Base-by-base conservation (phyloP, 2,888 invertebrate species). In the Arctia plantaginis region DNA sequence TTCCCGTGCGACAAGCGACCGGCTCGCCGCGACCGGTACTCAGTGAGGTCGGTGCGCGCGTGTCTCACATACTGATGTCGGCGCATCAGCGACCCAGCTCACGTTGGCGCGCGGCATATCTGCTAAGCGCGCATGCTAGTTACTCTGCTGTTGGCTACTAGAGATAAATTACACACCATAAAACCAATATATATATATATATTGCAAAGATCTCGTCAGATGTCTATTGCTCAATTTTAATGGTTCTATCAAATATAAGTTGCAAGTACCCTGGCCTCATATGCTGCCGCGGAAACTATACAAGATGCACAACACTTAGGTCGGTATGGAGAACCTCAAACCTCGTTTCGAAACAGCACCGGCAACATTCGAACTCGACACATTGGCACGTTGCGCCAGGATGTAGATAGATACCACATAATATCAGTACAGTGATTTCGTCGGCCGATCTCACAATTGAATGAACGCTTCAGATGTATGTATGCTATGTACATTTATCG, bases 41-140 rank as follows among this genome's bases (percentile, higher is more conserved):
- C 59, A 66, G 74, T 41, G 72, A 66, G 75, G 64, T n/a, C 67
- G 73, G 75, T 59, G 75, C 72, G 76, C 71, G 76, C 84, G 84
- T 84, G 86, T 68, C 69, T n/a, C 70, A 73, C 85, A 81, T 83
- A 85, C 83, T 74, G 81, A 83, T 81, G 73, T 6, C 74, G 33
- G 55, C 64, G 30, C 75, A 78, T 82, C 77, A 72, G 27, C 69
- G 71, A 84, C 65, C 62, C 85, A 35, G 65, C 75, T 82, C 83
- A 85, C 81, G 83, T 78, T 73, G 70, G 20, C 44, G 33, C 55
- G 66, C 33, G 69, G 72, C 74, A 44, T 77, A 77, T 65, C 59
- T 69, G 64, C 74, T 67, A 73, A 71, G 75, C 44, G 27, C 27
- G 41, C 41, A 27, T 15, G 15, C 44, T 12, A 47, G 20, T 65